These are phyloP conservation scores for Stegostoma tigrinum DNA, from an alignment of 2,113 vertebrate species.

Conservation along the genomic window DNA sequence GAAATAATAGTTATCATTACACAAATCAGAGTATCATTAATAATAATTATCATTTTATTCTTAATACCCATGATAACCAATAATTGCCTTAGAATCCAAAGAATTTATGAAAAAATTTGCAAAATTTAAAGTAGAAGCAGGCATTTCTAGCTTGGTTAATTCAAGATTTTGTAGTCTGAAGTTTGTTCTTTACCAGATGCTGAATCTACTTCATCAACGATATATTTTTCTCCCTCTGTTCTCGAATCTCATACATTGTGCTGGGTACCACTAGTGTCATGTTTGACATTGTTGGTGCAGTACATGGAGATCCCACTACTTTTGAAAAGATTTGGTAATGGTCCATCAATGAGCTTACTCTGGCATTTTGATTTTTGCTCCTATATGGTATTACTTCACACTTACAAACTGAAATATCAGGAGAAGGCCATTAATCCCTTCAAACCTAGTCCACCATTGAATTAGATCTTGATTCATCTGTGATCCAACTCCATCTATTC, in stretches of 20 bases:
- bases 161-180: not conserved
- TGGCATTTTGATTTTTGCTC: not conserved
- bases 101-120: not conserved
- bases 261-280: not conserved
- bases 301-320: too few relatives aligned
- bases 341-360: not conserved
- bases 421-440: too few relatives aligned
- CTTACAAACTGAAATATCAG: not conserved
- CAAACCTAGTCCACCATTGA: too few relatives aligned
- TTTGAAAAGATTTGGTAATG: not conserved
- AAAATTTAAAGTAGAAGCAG: not conserved
- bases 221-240: not conserved
- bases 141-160: not conserved
- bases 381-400: not conserved
- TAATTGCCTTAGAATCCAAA: not conserved
- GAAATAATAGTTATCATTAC: not conserved
- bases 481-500: too few relatives aligned
- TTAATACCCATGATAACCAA: not conserved
- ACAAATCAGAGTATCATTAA: not conserved
- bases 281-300: too few relatives aligned
- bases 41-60: not conserved
- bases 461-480: too few relatives aligned
- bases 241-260: not conserved
- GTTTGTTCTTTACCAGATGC: not conserved
- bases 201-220: not conserved